These are phyloP conservation scores for Leucozona laternaria DNA, from an alignment of 2,888 invertebrate species.

Conservation along the genomic window DNA sequence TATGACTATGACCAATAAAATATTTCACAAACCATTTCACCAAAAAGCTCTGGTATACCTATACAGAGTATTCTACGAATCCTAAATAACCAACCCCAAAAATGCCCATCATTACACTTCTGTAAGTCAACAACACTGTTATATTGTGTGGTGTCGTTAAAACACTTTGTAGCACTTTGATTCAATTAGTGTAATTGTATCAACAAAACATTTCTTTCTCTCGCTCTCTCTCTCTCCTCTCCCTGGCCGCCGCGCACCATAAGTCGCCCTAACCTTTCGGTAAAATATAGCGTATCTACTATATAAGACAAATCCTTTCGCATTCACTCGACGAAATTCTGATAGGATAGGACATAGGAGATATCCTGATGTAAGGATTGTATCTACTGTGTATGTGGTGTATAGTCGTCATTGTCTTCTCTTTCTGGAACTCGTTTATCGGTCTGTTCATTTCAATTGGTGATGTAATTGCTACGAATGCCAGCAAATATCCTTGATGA, in stretches of 20 bases:
- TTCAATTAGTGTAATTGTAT: conserved; percentile 38
- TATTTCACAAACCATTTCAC: conserved; percentile 11
- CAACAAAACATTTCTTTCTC: conserved; percentile 8
- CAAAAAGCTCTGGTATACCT: background rate
- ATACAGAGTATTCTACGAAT: too few species aligned
- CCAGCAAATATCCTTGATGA: conserved; percentile 33
- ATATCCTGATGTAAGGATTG: background rate
- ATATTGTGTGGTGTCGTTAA: conserved; percentile 30
- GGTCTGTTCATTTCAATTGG: conserved; percentile 23
- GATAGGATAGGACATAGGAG: background rate
- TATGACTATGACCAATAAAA: conserved; percentile 17
- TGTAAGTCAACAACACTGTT: conserved; percentile 16
- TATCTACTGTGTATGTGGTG: background rate
- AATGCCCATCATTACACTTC: conserved; percentile 22
- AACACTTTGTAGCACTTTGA: conserved; percentile 39
- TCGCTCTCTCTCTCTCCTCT: too few species aligned
- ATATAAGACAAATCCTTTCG: conserved; percentile 15
- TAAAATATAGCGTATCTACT: conserved; percentile 24
- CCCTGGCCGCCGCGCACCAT: background rate
- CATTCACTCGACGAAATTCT: conserved; percentile 9
- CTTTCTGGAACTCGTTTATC: background rate
- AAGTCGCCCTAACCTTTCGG: background rate
- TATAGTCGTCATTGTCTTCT: background rate
- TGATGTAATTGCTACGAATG: conserved; percentile 26
- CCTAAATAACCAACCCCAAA: conserved; percentile 25